These are phyloP conservation scores for Limenitis camilla DNA, from an alignment of 2,888 invertebrate species.

Conservation along the genomic window DNA sequence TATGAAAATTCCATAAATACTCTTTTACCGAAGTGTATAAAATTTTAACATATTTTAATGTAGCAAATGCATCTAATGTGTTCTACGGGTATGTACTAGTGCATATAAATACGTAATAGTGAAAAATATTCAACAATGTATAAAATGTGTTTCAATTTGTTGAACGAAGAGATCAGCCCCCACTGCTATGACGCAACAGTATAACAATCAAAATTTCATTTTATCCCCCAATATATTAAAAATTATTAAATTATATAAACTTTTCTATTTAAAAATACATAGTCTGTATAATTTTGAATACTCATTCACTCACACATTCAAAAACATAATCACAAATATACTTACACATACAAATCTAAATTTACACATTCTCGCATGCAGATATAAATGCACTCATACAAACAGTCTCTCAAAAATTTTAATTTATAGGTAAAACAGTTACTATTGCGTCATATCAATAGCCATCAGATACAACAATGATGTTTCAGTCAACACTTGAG, in stretches of 20 bases:
- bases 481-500: slow-evolving; percentile 12
- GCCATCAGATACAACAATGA: slow-evolving; percentile 8
- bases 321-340: background rate
- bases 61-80: slow-evolving; percentile 12
- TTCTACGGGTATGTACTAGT: slow-evolving; percentile 13
- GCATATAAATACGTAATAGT: slow-evolving; percentile 13
- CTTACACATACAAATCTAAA: too few species aligned
- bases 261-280: background rate
- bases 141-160: slow-evolving; percentile 2
- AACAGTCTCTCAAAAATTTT: background rate
- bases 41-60: background rate
- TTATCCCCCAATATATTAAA: background rate
- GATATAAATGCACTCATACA: slow-evolving; percentile 1
- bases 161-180: slow-evolving; percentile 6
- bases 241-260: background rate
- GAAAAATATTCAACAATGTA: slow-evolving; percentile 19
- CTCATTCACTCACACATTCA: background rate
- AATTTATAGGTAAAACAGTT: background rate
- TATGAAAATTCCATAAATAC: background rate
- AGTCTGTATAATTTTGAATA: slow-evolving; percentile 2
- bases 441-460: slow-evolving; percentile 16
- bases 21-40: background rate
- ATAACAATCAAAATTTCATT: slow-evolving; percentile 8
- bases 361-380: background rate
- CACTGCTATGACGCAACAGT: slow-evolving; percentile 17